Evolutionary conservation across 2,888 invertebrate species (phyloP).

Genomic region (Branchinecta sandiegonensis): DNA sequence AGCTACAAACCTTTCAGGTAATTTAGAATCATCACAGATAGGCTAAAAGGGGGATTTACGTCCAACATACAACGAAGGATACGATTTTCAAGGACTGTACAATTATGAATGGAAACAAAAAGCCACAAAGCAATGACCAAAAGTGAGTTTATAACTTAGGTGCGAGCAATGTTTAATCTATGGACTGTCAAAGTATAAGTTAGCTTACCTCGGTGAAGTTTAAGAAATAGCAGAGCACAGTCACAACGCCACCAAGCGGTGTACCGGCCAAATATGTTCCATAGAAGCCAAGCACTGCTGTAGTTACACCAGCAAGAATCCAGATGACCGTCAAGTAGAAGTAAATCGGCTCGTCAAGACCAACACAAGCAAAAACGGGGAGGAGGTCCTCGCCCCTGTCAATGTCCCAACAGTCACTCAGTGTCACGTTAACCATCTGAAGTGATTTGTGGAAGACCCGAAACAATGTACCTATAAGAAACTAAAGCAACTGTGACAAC

Average conservation of each 20-base stretch:
- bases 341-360: conserved; percentile 60
- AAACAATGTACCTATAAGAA: too few relatives aligned
- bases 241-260: conserved; percentile 54
- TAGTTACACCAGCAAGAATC: conserved; percentile 54
- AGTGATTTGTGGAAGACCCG: too few relatives aligned
- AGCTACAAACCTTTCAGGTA: too few relatives aligned
- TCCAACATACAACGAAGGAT: too few relatives aligned
- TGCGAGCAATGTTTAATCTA: too few relatives aligned
- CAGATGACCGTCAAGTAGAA: conserved; percentile 69
- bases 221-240: conserved; percentile 55
- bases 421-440: conserved; percentile 29
- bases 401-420: conserved; percentile 41
- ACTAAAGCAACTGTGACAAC: too few relatives aligned
- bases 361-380: conserved; percentile 57
- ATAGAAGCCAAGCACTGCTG: conserved; percentile 49
- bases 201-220: conserved; percentile 58
- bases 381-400: conserved; percentile 47
- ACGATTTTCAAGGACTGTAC: too few relatives aligned
- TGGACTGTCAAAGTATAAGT: background rate
- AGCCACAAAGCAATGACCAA: too few relatives aligned
- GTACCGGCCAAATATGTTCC: conserved; percentile 54
- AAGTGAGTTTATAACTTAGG: too few relatives aligned
- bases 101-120: too few relatives aligned
- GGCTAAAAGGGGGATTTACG: too few relatives aligned
- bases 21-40: too few relatives aligned